Conservation (phyloP, 2,113 vertebrate genomes). For the Leucopsar rothschildi region DNA sequence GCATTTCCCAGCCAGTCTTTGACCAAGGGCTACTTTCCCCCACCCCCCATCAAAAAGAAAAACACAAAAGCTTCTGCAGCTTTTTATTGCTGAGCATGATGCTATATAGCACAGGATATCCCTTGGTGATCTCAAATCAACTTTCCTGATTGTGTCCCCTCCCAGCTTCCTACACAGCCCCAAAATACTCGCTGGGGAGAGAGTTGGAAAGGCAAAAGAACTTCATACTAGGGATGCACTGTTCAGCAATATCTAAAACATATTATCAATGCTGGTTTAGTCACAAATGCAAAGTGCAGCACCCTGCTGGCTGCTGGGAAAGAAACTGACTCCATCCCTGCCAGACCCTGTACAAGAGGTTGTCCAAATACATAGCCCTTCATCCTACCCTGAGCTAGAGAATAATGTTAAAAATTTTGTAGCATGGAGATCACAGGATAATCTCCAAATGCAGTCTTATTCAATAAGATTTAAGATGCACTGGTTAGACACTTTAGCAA, state of each 20-base stretch:
- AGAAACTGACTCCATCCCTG: neutral
- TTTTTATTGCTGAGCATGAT: neutral
- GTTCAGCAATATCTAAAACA: neutral
- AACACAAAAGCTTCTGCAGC: fast-evolving
- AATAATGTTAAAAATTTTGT: neutral
- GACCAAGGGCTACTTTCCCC: neutral
- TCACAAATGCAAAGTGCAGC: neutral
- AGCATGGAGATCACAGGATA: neutral
- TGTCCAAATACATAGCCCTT: neutral
- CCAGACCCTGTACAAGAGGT: neutral
- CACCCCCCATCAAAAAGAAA: fast-evolving
- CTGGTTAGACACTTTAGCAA: neutral
- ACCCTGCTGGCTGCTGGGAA: neutral
- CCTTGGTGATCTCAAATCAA: neutral
- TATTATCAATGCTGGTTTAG: neutral
- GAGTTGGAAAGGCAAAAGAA: neutral
- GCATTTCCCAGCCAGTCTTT: neutral
- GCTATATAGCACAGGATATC: neutral
- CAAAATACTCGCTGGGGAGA: neutral
- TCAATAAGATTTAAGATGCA: neutral
- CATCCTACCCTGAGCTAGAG: neutral
- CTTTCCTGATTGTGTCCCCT: neutral
- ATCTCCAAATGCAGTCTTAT: neutral
- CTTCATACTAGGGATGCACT: neutral
- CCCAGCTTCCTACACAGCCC: neutral